phyloP scores from a whole-genome alignment of 2,113 vertebrate genomes.

The Semnornis frantzii region DNA sequence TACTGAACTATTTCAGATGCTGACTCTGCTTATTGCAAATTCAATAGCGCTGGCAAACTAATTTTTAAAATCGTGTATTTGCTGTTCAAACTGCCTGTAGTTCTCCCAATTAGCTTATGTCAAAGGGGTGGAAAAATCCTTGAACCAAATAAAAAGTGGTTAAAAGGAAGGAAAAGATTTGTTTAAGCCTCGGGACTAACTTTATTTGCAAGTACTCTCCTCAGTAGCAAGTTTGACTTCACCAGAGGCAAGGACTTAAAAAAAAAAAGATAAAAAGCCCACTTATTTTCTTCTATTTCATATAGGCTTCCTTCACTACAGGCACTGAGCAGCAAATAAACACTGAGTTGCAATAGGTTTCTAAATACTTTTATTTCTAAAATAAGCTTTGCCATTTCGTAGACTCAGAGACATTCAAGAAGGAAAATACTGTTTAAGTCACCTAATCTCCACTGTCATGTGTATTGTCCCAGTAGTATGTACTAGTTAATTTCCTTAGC shows the following conservation, averaged over 20 bases:
- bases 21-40: constrained; percentile 79
- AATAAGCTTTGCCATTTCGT: not conserved
- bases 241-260: constrained; percentile 4
- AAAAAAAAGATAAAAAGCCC: not conserved
- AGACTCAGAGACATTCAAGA: not conserved
- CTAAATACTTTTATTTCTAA: constrained; percentile 9
- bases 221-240: constrained; percentile 19
- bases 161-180: constrained; percentile 57
- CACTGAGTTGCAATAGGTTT: not conserved
- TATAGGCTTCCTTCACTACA: not conserved
- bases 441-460: fast-evolving
- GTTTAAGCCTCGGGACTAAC: constrained; percentile 58
- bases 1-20: constrained; percentile 78
- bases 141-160: constrained; percentile 50
- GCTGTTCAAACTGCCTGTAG: constrained; percentile 67
- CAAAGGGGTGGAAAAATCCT: constrained; percentile 56
- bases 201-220: constrained; percentile 25
- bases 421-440: not conserved
- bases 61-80: constrained; percentile 75
- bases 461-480: not conserved
- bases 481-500: not conserved
- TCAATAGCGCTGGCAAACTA: constrained; percentile 78
- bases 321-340: not conserved
- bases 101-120: constrained; percentile 73
- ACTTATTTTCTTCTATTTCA: not conserved